Base-by-base conservation (phyloP, 2,113 vertebrate genomes). In the Pollimyrus isidori region DNA sequence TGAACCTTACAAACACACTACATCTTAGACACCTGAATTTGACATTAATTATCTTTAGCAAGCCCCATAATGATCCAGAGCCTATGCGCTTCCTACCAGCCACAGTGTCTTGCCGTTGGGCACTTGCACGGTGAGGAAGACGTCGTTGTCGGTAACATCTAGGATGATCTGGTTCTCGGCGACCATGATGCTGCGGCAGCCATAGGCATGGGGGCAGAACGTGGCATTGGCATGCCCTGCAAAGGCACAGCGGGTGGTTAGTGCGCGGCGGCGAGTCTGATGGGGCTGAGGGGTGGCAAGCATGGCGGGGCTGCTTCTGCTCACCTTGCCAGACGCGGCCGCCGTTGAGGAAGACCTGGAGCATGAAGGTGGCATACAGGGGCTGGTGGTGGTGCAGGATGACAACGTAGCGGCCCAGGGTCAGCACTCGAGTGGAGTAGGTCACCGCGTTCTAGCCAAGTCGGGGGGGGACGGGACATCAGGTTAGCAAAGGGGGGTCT, bases 301-400 rank as follows among this genome's bases (percentile, higher is more conserved):
- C 6, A 1, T 21, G 56, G 23, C 58, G 23, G 58, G 58, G 0
- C 58, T 26, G 39, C 0, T n/a, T 42, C 17, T 0, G 6, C 96
- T 96, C 87, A 99, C 98, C 98, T 91, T 98, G 97, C 98, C 98
- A 99, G 94, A 99, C 93, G 0, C 96, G 97, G 9, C 98, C 98
- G 0, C 96, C 97, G 0, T 95, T 97, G 89, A 99, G 92, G 35
- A 97, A 95, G 45, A 99, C 96, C 91, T 99, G 97, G 62, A 98
- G 89, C 0, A 96, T 91, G 90, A 96, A 99, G 88, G 95, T 93
- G 73, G 97, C 96, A 88, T 98, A 96, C 39, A 93, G 92, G 0
- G 98, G 98, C 93, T 99, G 98, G 94, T 98, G 98, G 87, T 96
- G 96, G 58, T 99, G 98, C 1, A 99, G 94, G 90, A 99, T 95